Evolutionary conservation across 2,797 vertebrate species (phyloP).

Genomic region (Arvicola amphibius): DNA sequence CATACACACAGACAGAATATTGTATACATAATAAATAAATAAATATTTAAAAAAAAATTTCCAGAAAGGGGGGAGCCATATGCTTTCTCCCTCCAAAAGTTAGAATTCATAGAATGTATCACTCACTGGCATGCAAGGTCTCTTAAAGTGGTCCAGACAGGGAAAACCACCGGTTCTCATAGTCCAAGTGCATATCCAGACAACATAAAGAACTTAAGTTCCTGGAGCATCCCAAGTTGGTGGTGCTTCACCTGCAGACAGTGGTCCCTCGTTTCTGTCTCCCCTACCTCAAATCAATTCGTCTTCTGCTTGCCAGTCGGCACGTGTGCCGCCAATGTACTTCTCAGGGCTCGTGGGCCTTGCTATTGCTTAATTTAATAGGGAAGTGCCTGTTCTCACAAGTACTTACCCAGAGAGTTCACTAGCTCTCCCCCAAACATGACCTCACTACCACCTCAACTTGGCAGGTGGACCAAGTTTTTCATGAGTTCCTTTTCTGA

Average conservation of each 20-base stretch:
- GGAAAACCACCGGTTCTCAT: neutral
- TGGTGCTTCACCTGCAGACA: neutral
- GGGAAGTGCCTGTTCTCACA: too few relatives aligned
- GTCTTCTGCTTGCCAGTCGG: neutral
- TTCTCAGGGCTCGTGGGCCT: neutral
- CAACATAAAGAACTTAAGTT: neutral
- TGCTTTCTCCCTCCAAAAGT: neutral
- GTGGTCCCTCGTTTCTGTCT: neutral
- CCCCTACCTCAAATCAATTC: neutral
- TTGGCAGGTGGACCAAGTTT: neutral
- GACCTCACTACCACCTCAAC: neutral
- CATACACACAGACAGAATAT: too few relatives aligned
- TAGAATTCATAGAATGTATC: slow-evolving; percentile 20
- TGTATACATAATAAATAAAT: too few relatives aligned
- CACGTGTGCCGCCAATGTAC: accelerated
- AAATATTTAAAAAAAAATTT: too few relatives aligned
- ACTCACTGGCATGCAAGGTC: neutral
- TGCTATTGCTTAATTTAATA: too few relatives aligned
- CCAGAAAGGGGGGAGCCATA: neutral
- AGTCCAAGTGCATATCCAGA: neutral
- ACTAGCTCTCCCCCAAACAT: neutral
- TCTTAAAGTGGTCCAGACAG: neutral
- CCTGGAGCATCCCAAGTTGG: neutral
- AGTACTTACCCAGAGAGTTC: neutral
- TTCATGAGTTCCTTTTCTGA: neutral